Evolutionary conservation across 2,113 vertebrate genomes (phyloP), one percentile per base, ranked within the genome.

Genomic region (Archocentrus centrarchus): DNA sequence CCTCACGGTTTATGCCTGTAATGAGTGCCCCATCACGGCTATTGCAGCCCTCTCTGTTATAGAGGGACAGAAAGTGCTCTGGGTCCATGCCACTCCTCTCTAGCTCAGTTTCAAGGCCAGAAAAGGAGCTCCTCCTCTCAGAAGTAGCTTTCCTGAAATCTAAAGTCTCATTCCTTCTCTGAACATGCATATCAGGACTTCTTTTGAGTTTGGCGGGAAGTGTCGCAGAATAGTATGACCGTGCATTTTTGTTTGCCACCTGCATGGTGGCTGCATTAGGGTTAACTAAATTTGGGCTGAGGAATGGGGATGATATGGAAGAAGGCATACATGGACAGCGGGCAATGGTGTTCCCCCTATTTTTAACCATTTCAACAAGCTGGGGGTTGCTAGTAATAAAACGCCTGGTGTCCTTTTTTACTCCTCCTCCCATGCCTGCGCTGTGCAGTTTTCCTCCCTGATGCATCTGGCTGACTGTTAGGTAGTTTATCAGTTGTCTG

Each of bases 381-480:
- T 95, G 91, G 41, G 94, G 93, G 63, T 95, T 94, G 85, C 94
- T 95, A 6, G 90, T 94, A 83, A 95, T 91, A 83, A 95, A 95
- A 70, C 92, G 94, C 62, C 92, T 92, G 32, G 79, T 92, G 91
- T 95, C 94, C 80, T 94, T 95, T 88, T 94, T 96, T 59, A 93
- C 91, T 27, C 89, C 93, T 78, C 91, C 93, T 50, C 94, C 94
- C 92, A 95, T 82, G 37, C 94, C 94, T 27, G 94, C 86, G 18
- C 94, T 93, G 75, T 95, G 94, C 57, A 95, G 88, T 77, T 95
- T 95, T 79, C 94, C 94, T 32, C 94, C 95, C 85, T 96, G 94
- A 79, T 96, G 95, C 94, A 95, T 95, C 85, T 96, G 95, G 82
- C 94, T 96, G 55, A 95, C 93, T 47, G 95, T 96, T 59, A 96